Evolutionary conservation across 2,797 vertebrate species (phyloP), one percentile per base, ranked within the genome.

Genomic region (Channa striata): DNA sequence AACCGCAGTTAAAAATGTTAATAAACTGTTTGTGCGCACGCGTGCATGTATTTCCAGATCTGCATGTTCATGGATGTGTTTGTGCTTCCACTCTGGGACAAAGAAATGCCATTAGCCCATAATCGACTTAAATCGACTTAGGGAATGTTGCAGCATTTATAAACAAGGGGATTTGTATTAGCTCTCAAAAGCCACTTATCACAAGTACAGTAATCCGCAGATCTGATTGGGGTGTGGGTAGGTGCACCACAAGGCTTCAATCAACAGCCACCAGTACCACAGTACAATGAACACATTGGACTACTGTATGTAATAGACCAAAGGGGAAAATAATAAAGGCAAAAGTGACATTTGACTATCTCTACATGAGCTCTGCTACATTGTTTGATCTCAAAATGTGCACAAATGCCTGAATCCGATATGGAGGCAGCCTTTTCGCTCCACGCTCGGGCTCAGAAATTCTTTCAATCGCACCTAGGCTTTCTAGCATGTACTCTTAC

Each of bases 81-180:
- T 64, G 30, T 37, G 64, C 63, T 61, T 72, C 68, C 56, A 51
- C 57, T 56, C 54, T 43, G 63, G 72, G 65, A 47, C 40, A 30
- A 20, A 4, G 51, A 73, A 88, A 88, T 78, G 72, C 81, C 87
- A 90, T 89, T 89, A 90, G 78, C 65, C 62, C 25, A 50, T 91
- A 91, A 92, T 92, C 77, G 79, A 89, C 84, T 89, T 81, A 77
- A 79, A 82, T 84, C 68, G 74, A 90, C 89, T 90, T 81, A 80
- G 80, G 67, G 73, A 82, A 83, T 76, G 83, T 81, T 69, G 80
- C 83, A 72, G 79, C 89, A 86, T 92, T 84, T 87, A 90, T 83
- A 85, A 93, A 93, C 90, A 84, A 87, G 85, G 74, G 84, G 83
- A 91, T 90, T 89, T 87, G 82, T 76, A 88, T 91, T 86, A 85